phyloP scores from a whole-genome alignment of 2,888 invertebrate genomes.

The Cremastobaeus sp. region DNA sequence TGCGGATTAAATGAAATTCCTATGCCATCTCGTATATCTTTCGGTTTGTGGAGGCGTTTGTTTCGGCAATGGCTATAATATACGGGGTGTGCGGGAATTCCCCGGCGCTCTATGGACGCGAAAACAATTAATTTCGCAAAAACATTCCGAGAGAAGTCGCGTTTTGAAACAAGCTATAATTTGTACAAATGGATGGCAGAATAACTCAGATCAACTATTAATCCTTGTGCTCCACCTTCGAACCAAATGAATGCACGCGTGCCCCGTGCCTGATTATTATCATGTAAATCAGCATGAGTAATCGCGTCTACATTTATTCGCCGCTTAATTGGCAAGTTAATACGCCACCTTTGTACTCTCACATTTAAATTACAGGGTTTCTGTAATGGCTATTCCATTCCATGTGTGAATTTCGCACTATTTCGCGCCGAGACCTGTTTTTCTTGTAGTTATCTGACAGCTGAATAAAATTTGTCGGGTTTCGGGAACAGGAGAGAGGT shows the following conservation, averaged over 20 bases:
- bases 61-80: constrained; percentile 56
- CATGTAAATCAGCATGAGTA: constrained; percentile 59
- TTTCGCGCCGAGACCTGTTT: constrained; percentile 11
- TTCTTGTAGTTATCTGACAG: constrained; percentile 3
- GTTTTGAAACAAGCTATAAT: constrained; percentile 54
- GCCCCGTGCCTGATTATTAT: constrained; percentile 53
- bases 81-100: constrained; percentile 54
- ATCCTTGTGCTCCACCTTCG: constrained; percentile 36
- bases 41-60: constrained; percentile 65
- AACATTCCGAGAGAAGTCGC: constrained; percentile 52
- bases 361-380: constrained; percentile 53
- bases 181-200: constrained; percentile 39
- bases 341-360: constrained; percentile 49
- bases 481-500: too few relatives aligned
- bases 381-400: constrained; percentile 11
- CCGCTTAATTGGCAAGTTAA: constrained; percentile 60
- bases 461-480: not conserved
- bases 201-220: constrained; percentile 49
- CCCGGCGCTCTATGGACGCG: constrained; percentile 26
- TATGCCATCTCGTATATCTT: constrained; percentile 74
- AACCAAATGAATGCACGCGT: constrained; percentile 49
- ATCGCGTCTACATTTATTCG: constrained; percentile 56
- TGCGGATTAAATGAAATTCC: constrained; percentile 76
- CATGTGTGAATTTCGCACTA: constrained; percentile 39
- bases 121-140: constrained; percentile 59